phyloP scores from a whole-genome alignment of 2,888 invertebrate species.

The Germaria angustata region DNA sequence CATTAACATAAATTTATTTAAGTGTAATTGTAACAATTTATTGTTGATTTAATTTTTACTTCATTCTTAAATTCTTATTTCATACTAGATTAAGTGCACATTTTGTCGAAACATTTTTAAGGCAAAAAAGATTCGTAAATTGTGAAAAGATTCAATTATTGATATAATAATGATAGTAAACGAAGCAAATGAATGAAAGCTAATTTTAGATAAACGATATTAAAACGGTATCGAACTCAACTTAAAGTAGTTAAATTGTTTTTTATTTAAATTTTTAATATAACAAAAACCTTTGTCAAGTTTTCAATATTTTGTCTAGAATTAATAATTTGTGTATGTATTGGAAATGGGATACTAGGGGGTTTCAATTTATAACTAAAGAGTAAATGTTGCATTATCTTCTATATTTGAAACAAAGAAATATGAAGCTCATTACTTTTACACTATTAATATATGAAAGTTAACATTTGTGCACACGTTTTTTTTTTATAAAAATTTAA shows the following conservation, averaged over 20 bases:
- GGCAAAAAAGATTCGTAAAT: background rate
- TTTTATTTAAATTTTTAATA: background rate
- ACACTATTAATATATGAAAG: conserved; percentile 60
- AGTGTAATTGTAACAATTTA: background rate
- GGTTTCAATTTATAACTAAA: conserved; percentile 15
- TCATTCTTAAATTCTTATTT: background rate
- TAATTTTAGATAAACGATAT: conserved; percentile 15
- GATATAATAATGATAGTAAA: conserved; percentile 13
- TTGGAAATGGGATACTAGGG: conserved; percentile 19
- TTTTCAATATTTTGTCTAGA: conserved; percentile 16
- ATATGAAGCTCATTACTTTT: conserved; percentile 35
- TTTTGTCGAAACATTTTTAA: conserved; percentile 17
- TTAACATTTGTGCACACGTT: conserved; percentile 66
- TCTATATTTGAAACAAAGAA: background rate
- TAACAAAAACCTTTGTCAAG: background rate
- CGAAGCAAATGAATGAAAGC: conserved; percentile 15
- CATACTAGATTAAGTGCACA: conserved; percentile 48
- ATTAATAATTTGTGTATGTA: background rate
- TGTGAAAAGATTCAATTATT: background rate
- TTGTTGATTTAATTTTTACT: background rate
- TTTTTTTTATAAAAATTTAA: conserved; percentile 12
- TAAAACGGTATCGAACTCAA: conserved; percentile 11
- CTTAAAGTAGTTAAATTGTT: conserved; percentile 5
- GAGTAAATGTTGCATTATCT: conserved; percentile 36
- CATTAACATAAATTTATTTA: background rate